These are phyloP conservation scores for Poeciliopsis presidionis DNA, from an alignment of 2,797 vertebrate species.

Conservation along the genomic window DNA sequence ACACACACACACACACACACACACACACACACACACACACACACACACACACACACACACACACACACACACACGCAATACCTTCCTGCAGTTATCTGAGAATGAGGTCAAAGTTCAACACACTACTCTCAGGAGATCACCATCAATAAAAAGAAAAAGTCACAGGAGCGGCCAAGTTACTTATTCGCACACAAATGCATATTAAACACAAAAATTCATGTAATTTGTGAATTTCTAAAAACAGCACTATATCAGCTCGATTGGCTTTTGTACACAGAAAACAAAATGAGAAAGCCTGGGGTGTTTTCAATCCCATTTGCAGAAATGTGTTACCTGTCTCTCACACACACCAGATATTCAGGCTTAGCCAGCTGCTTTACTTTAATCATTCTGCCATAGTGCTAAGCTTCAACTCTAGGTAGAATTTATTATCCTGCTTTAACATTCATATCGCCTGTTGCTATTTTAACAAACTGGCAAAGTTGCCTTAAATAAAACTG, in stretches of 20 bases:
- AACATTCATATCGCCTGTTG: background rate
- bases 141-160: conserved; percentile 24
- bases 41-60: conserved; percentile 39
- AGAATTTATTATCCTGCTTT: conserved; percentile 2
- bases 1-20: conserved; percentile 54
- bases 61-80: conserved; percentile 51
- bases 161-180: background rate
- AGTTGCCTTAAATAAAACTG: background rate
- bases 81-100: conserved; percentile 47
- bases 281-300: background rate
- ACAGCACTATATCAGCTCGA: background rate
- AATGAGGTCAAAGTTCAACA: conserved; percentile 43
- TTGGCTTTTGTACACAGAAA: background rate
- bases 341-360: conserved; percentile 21
- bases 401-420: conserved; percentile 2
- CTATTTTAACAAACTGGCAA: background rate
- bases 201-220: background rate
- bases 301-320: conserved; percentile 12
- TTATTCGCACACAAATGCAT: background rate
- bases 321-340: conserved; percentile 16
- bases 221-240: background rate
- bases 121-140: conserved; percentile 30
- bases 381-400: conserved; percentile 2
- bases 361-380: conserved; percentile 7
- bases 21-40: conserved; percentile 54